These are phyloP conservation scores for Pogonognathellus flavescens DNA, from an alignment of 1,140 invertebrate species.

Conservation along the genomic window DNA sequence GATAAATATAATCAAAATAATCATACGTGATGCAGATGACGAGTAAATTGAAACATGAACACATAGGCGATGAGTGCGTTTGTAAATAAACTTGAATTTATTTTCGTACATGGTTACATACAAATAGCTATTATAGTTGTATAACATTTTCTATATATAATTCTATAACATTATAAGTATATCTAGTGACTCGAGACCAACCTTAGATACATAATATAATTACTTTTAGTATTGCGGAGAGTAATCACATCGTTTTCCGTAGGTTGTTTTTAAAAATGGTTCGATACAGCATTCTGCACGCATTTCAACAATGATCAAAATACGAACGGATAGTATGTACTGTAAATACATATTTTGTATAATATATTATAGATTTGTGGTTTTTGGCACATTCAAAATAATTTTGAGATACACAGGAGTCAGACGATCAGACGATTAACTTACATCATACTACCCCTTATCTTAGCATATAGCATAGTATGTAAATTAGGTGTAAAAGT, in stretches of 20 bases:
- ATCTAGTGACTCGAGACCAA: conserved; percentile 34
- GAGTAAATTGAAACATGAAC: conserved; percentile 1
- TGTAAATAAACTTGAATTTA: conserved; percentile 31
- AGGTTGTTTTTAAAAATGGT: conserved; percentile 15
- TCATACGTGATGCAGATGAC: background rate
- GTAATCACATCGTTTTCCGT: conserved; percentile 18
- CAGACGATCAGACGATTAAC: no score
- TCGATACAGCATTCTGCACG: background rate
- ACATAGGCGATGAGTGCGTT: background rate
- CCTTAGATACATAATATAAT: conserved; percentile 1
- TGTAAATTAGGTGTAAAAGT: no score
- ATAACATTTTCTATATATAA: no score
- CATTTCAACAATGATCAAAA: background rate
- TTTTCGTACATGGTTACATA: conserved; percentile 44
- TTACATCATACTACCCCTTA: no score
- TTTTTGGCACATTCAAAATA: conserved; percentile 13
- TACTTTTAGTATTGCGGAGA: conserved; percentile 38
- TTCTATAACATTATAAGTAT: background rate
- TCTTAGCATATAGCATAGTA: no score
- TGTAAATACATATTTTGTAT: background rate
- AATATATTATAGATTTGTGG: background rate
- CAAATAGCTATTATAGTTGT: background rate
- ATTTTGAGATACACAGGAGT: no score
- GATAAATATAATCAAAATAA: no score
- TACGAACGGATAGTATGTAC: background rate